phyloP scores from a whole-genome alignment of 37 sponge, comb jelly and placozoan genomes.

The Ephydatia muelleri region DNA sequence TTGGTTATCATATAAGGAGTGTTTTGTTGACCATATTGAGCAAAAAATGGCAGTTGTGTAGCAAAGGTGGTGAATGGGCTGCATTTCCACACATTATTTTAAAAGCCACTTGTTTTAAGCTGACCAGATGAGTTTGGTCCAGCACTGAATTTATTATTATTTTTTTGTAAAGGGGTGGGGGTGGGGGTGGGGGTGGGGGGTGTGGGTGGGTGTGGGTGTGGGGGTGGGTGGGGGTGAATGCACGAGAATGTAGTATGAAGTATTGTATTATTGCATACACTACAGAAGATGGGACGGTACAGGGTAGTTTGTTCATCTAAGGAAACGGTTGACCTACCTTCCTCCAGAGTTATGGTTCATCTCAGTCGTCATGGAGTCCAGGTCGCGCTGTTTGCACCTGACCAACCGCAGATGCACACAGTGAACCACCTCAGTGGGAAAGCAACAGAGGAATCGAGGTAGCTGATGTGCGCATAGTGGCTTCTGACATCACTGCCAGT shows the following conservation, averaged over 20 bases:
- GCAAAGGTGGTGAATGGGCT: no score
- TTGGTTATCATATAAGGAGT: no score
- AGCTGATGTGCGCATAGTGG: background rate
- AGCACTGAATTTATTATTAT: no score
- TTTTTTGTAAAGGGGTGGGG: background rate
- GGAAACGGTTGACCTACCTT: no score
- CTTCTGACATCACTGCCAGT: background rate
- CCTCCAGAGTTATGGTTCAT: slow-evolving; percentile 59
- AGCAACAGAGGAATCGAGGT: slow-evolving; percentile 49
- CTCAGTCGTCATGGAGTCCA: slow-evolving; percentile 67
- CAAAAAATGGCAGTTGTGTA: no score
- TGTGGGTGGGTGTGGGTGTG: background rate
- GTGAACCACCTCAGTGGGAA: slow-evolving; percentile 81
- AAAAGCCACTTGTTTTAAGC: no score
- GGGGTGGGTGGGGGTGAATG: background rate
- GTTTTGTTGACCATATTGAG: no score
- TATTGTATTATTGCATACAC: no score
- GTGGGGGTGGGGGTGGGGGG: background rate
- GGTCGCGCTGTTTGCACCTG: slow-evolving; percentile 84
- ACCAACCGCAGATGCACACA: slow-evolving; percentile 81
- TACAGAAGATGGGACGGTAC: no score
- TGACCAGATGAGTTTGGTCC: no score
- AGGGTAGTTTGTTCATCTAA: slow-evolving; percentile 2
- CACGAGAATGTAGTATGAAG: no score
- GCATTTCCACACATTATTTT: no score